Conservation (phyloP, 2,113 vertebrate species). For the Phyllopteryx taeniolatus region DNA sequence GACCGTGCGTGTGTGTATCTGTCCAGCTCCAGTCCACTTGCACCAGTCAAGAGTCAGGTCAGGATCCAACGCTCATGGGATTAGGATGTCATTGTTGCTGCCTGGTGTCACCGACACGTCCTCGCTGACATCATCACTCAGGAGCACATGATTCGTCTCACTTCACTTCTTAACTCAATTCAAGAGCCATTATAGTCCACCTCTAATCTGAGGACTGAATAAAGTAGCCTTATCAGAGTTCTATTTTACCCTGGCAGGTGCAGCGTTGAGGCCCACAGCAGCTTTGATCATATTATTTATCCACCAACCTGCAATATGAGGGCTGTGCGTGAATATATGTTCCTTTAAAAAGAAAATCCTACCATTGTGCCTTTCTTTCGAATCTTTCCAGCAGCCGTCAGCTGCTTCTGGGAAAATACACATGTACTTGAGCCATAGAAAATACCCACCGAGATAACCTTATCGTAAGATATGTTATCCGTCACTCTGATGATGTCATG, state of each 20-base stretch:
- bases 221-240: constrained; percentile 39
- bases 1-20: constrained; percentile 30
- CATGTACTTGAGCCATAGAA: constrained; percentile 24
- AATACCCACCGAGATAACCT: constrained; percentile 48
- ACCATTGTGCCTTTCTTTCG: constrained; percentile 24
- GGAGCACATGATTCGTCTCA: constrained; percentile 28
- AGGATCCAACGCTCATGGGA: constrained; percentile 50
- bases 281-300: constrained; percentile 52
- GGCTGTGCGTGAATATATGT: not conserved
- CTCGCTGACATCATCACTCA: constrained; percentile 61
- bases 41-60: constrained; percentile 64
- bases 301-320: constrained; percentile 22
- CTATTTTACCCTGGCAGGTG: constrained; percentile 37
- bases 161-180: constrained; percentile 18
- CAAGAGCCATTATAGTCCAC: constrained; percentile 34
- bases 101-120: constrained; percentile 59
- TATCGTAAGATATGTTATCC: constrained; percentile 61
- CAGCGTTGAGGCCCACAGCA: constrained; percentile 8
- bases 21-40: constrained; percentile 63
- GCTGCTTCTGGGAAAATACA: constrained; percentile 29
- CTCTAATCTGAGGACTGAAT: constrained; percentile 41
- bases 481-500: constrained; percentile 65
- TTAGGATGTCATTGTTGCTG: constrained; percentile 61
- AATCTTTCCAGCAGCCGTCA: constrained; percentile 12
- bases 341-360: constrained; percentile 2